phyloP scores from a whole-genome alignment of 2,113 vertebrate genomes.

The Ondatra zibethicus region DNA sequence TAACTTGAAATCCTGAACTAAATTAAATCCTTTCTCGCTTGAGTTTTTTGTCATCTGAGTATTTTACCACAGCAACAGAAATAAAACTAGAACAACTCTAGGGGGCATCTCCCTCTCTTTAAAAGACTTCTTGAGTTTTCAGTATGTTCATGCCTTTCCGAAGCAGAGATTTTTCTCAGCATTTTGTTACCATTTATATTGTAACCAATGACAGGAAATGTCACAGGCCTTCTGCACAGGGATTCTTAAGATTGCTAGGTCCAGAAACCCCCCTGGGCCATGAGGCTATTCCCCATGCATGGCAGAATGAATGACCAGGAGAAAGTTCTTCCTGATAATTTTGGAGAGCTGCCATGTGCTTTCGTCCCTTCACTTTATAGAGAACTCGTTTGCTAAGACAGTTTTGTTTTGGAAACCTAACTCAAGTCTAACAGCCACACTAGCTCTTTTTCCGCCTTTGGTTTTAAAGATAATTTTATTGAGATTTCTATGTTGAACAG shows the following conservation, averaged over 20 bases:
- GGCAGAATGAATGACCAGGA: neutral
- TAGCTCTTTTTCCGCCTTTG: neutral
- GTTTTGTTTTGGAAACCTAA: neutral
- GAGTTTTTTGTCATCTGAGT: neutral
- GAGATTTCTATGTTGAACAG: slow-evolving; percentile 33
- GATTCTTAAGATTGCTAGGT: neutral
- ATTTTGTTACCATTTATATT: neutral
- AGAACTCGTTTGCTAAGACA: neutral
- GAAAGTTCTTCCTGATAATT: neutral
- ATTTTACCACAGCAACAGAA: neutral
- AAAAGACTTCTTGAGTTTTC: neutral
- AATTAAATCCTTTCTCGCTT: neutral
- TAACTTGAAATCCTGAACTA: neutral
- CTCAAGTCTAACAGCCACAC: neutral
- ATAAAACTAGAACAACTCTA: neutral
- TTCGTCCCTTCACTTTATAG: neutral
- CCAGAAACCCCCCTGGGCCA: neutral
- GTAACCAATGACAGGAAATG: neutral
- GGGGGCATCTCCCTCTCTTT: neutral
- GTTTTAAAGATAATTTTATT: slow-evolving; percentile 34
- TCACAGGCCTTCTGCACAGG: neutral
- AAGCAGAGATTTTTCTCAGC: neutral
- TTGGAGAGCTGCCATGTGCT: neutral
- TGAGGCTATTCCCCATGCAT: neutral
- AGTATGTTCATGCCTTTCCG: neutral